Percentiles rank a stretch among this genome's conserved stretches.
Evolutionary conservation across 2,888 invertebrate genomes (phyloP).

Genomic region (Hyposoter didymator): DNA sequence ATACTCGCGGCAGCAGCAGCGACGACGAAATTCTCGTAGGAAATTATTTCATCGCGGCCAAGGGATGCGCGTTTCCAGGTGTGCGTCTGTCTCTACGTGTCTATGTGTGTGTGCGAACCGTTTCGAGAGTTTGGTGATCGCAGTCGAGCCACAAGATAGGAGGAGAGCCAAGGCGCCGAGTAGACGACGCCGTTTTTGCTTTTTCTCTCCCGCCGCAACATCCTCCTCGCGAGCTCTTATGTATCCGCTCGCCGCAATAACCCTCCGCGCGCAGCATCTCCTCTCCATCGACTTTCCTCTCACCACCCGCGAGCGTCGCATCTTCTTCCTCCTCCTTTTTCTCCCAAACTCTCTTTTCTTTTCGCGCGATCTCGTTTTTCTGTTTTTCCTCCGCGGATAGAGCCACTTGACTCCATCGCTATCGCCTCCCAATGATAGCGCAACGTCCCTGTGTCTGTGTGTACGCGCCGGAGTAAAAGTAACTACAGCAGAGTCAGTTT

Average conservation of each 20-base stretch:
- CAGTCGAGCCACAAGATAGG: slow-evolving; percentile 48
- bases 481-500: slow-evolving; percentile 9
- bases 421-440: slow-evolving; percentile 24
- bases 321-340: slow-evolving; percentile 23
- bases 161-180: slow-evolving; percentile 76
- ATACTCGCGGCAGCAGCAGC: slow-evolving; percentile 26
- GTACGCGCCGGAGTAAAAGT: neutral
- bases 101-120: neutral
- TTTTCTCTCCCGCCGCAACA: slow-evolving; percentile 79
- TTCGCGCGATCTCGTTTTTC: slow-evolving; percentile 34
- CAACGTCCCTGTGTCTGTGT: neutral
- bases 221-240: slow-evolving; percentile 71
- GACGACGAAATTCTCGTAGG: slow-evolving; percentile 47
- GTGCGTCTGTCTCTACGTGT: neutral
- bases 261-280: slow-evolving; percentile 9
- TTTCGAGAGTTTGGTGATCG: slow-evolving; percentile 57
- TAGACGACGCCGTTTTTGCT: slow-evolving; percentile 78
- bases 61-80: slow-evolving; percentile 23
- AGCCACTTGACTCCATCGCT: slow-evolving; percentile 71
- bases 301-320: no score
- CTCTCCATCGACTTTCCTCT: slow-evolving; percentile 52
- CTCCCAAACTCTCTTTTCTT: slow-evolving; percentile 21
- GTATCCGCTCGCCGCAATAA: slow-evolving; percentile 49
- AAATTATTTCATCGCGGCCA: slow-evolving; percentile 62
- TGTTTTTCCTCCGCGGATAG: slow-evolving; percentile 48